Conservation (phyloP, 2,888 invertebrate species). For the Hydrotaea diabolus region DNA sequence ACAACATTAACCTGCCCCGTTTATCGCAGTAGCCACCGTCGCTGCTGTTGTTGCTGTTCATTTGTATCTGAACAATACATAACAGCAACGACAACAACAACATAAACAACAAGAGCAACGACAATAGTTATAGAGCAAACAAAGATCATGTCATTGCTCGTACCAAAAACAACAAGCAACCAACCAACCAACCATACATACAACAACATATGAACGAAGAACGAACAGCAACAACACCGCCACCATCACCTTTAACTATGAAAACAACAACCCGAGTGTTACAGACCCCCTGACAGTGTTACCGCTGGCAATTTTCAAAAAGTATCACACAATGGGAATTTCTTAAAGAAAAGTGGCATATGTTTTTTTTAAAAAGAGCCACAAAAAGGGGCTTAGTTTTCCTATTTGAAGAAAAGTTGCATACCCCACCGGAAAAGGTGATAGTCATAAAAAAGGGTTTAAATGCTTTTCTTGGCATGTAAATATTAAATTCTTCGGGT, state of each 20-base stretch:
- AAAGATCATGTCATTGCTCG: slow-evolving; percentile 54
- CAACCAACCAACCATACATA: slow-evolving; percentile 37
- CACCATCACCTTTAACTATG: neutral
- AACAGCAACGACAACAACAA: slow-evolving; percentile 40
- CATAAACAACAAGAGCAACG: slow-evolving; percentile 46
- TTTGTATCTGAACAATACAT: slow-evolving; percentile 10
- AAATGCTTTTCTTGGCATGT: too few relatives aligned
- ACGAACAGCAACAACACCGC: slow-evolving; percentile 25
- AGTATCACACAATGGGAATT: too few relatives aligned
- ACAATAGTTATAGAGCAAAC: slow-evolving; percentile 47
- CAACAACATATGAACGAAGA: slow-evolving; percentile 27
- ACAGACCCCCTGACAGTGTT: too few relatives aligned
- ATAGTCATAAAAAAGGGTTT: too few relatives aligned
- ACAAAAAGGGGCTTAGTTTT: too few relatives aligned
- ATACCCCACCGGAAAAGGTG: too few relatives aligned
- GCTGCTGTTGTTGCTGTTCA: neutral
- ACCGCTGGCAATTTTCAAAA: too few relatives aligned
- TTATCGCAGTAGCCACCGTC: slow-evolving; percentile 15
- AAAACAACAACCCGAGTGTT: neutral
- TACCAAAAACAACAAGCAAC: slow-evolving; percentile 53
- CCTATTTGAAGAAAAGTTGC: too few relatives aligned
- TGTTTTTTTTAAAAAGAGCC: too few relatives aligned
- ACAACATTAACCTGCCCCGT: slow-evolving; percentile 42
- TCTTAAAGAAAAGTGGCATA: too few relatives aligned
- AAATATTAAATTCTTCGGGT: too few relatives aligned